Percentiles rank a stretch among this genome's conserved stretches.
phyloP scores from a whole-genome alignment of 2,888 invertebrate genomes.

The Dynastes maya region DNA sequence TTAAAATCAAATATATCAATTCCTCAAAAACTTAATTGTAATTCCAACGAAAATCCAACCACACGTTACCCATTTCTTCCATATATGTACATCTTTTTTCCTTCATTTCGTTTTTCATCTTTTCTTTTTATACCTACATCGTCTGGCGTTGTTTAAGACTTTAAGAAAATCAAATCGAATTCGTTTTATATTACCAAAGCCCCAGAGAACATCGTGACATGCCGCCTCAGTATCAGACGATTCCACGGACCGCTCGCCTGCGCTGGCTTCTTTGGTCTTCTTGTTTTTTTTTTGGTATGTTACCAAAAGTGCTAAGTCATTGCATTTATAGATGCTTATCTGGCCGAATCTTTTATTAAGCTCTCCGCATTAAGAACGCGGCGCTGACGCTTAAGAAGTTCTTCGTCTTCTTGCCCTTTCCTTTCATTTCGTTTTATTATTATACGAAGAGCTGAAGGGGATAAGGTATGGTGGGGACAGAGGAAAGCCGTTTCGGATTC shows the following conservation, averaged over 20 bases:
- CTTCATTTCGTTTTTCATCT: conserved; percentile 1
- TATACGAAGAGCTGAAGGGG: too few relatives aligned
- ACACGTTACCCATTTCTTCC: not conserved
- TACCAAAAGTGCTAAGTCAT: conserved; percentile 43
- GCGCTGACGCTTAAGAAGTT: conserved; percentile 35
- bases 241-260: not conserved
- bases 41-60: too few relatives aligned
- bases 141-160: conserved; percentile 13
- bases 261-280: too few relatives aligned
- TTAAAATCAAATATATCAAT: too few relatives aligned
- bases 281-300: conserved; percentile 4
- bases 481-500: conserved; percentile 23
- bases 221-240: not conserved
- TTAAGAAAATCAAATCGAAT: conserved; percentile 26
- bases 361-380: conserved; percentile 20
- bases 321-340: conserved; percentile 44
- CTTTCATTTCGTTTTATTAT: conserved; percentile 7
- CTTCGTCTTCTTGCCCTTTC: conserved; percentile 7
- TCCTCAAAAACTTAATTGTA: too few relatives aligned
- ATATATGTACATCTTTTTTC: not conserved
- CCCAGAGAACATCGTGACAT: not conserved
- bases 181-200: conserved; percentile 1
- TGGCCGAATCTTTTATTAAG: conserved; percentile 42
- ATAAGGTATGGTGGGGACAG: not conserved
- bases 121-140: conserved; percentile 7